Percentiles rank a stretch among this genome's conserved stretches.
phyloP scores from a whole-genome alignment of 2,888 invertebrate genomes.

The Drosophila demipolita region DNA sequence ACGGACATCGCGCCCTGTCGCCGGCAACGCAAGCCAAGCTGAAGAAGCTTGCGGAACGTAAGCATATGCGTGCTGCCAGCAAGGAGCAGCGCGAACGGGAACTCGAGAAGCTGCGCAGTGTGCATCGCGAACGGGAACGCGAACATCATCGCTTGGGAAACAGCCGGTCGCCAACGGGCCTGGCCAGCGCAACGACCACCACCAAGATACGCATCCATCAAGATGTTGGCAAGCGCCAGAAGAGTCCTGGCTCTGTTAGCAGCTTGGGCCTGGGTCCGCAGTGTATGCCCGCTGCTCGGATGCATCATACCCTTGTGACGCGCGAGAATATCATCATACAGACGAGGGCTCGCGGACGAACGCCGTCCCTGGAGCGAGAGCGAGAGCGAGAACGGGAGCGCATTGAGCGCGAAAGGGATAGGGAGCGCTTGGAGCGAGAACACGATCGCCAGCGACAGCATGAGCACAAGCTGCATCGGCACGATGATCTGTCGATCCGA shows the following conservation, averaged over 20 bases:
- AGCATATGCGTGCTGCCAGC: slow-evolving; percentile 80
- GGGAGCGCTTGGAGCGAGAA: slow-evolving; percentile 55
- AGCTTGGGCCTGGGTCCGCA: slow-evolving; percentile 41
- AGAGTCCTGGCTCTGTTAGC: slow-evolving; percentile 82
- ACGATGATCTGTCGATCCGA: slow-evolving; percentile 66
- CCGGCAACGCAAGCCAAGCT: slow-evolving; percentile 83
- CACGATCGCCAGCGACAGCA: slow-evolving; percentile 79
- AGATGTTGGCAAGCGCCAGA: slow-evolving; percentile 86
- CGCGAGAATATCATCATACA: slow-evolving; percentile 84
- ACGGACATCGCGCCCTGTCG: slow-evolving; percentile 80
- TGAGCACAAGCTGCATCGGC: slow-evolving; percentile 83
- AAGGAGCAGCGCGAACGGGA: slow-evolving; percentile 84
- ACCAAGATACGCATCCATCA: slow-evolving; percentile 83
- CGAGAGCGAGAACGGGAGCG: slow-evolving; percentile 55
- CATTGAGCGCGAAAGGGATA: slow-evolving; percentile 63
- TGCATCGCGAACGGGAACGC: slow-evolving; percentile 84
- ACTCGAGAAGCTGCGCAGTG: slow-evolving; percentile 85
- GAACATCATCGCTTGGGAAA: slow-evolving; percentile 83
- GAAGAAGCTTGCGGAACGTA: slow-evolving; percentile 83
- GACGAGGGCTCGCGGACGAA: slow-evolving; percentile 83
- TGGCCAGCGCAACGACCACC: slow-evolving; percentile 73
- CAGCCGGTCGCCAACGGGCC: slow-evolving; percentile 83
- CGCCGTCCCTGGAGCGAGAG: slow-evolving; percentile 80
- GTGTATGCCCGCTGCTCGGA: slow-evolving; percentile 80
- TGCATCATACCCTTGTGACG: slow-evolving; percentile 84